Evolutionary conservation across 1,140 invertebrate species (phyloP).

Genomic region (Lysiphlebus fabarum): DNA sequence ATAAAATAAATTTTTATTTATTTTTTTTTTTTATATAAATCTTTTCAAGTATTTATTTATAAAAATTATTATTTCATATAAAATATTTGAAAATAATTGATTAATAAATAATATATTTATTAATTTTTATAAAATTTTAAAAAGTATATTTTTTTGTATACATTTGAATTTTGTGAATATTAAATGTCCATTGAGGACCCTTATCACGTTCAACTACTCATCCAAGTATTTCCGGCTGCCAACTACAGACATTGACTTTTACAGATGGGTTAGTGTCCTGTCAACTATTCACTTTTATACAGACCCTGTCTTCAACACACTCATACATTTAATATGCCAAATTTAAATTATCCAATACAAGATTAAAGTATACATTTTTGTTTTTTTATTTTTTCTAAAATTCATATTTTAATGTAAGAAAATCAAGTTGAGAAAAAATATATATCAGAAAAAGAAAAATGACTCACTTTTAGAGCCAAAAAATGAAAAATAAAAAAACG

Average conservation of each 20-base stretch:
- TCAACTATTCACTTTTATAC: neutral
- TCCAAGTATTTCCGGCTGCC: conserved; percentile 4
- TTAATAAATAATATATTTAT: neutral
- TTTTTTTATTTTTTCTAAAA: no score
- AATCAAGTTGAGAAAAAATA: no score
- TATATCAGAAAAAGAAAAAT: no score
- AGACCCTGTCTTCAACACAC: conserved; percentile 2
- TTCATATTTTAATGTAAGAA: no score
- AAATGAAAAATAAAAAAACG: no score
- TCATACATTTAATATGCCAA: no score
- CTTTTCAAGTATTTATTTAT: neutral
- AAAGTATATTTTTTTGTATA: no score
- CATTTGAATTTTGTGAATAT: no score
- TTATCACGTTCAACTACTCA: conserved; percentile 14
- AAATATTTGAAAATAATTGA: neutral
- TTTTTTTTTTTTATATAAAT: no score
- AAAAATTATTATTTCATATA: neutral
- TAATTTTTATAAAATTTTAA: neutral
- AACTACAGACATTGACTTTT: conserved; percentile 8
- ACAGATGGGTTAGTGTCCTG: conserved; percentile 6
- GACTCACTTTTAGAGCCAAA: no score
- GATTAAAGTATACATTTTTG: no score
- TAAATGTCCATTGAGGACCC: neutral
- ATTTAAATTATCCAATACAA: conserved; percentile 4
- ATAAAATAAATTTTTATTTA: no score